Evolutionary conservation across 35 echinoderm and acorn worm species (phyloP).

Genomic region (Patiria miniata): DNA sequence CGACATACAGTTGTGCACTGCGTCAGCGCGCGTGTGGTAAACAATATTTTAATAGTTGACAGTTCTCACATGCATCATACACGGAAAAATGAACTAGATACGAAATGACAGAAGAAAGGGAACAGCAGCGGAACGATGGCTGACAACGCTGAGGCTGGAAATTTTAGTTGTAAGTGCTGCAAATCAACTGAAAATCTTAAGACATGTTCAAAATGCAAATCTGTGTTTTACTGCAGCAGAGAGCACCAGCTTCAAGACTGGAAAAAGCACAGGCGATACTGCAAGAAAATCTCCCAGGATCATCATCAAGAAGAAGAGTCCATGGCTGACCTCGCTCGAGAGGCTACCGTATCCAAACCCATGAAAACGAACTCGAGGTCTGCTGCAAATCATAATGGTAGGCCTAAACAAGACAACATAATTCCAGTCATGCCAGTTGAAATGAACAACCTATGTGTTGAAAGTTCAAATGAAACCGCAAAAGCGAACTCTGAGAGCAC

Average conservation of each 20-base stretch:
- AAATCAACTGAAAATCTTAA: slow-evolving; percentile 49
- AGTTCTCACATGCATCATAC: too few species aligned
- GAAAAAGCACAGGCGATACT: slow-evolving; percentile 69
- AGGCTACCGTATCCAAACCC: not conserved
- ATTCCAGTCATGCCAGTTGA: not conserved
- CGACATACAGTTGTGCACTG: too few species aligned
- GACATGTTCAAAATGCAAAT: slow-evolving; percentile 61
- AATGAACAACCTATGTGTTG: too few species aligned
- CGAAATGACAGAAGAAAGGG: too few species aligned
- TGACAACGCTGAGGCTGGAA: too few species aligned
- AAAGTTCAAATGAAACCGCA: too few species aligned
- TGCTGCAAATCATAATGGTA: not conserved
- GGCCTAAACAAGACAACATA: not conserved
- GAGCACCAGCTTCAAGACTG: slow-evolving; percentile 85
- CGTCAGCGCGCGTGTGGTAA: too few species aligned
- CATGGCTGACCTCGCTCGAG: not conserved
- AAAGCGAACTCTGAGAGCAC: too few species aligned
- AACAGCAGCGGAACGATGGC: too few species aligned
- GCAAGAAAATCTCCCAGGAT: slow-evolving; percentile 50
- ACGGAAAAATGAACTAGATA: too few species aligned
- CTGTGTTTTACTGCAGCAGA: slow-evolving; percentile 64
- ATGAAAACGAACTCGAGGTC: not conserved
- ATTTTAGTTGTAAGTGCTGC: slow-evolving; percentile 17
- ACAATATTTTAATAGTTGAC: too few species aligned
- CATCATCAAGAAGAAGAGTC: not conserved